phyloP scores from a whole-genome alignment of 2,888 invertebrate species.

The Himalopsyche kuldschensis region DNA sequence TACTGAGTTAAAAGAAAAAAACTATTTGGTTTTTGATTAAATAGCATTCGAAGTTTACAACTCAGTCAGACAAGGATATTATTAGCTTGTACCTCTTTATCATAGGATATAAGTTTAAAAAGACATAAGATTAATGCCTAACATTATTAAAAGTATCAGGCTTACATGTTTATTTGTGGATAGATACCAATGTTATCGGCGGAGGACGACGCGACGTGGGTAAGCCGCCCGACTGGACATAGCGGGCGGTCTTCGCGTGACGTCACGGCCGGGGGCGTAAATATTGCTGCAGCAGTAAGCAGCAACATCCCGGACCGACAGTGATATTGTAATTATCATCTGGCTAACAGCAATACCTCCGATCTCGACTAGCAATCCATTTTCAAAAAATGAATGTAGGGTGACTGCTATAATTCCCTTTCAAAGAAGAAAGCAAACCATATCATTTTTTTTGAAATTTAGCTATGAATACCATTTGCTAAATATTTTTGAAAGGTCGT shows the following conservation, averaged over 20 bases:
- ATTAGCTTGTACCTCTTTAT: not conserved
- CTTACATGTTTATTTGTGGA: constrained; percentile 29
- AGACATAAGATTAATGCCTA: constrained; percentile 19
- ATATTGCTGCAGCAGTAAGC: not conserved
- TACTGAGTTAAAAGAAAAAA: too few species aligned
- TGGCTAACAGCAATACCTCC: not conserved
- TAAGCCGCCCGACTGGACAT: not conserved
- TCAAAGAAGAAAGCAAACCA: too few species aligned
- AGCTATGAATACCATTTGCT: too few species aligned
- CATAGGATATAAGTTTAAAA: not conserved
- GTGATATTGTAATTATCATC: not conserved
- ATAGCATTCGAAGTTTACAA: too few species aligned
- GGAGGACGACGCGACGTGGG: not conserved
- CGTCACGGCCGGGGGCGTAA: constrained; percentile 10
- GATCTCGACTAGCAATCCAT: too few species aligned
- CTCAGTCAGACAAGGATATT: too few species aligned
- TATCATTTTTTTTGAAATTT: too few species aligned
- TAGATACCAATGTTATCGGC: constrained; percentile 3
- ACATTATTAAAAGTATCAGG: constrained; percentile 24
- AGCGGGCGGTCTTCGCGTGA: constrained; percentile 29
- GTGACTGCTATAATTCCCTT: too few species aligned
- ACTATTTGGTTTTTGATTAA: too few species aligned
- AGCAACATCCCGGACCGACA: not conserved
- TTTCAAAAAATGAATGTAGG: too few species aligned
- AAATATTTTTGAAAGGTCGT: too few species aligned